Conservation (phyloP, 2,797 vertebrate genomes). For the Hemitrygon akajei region DNA sequence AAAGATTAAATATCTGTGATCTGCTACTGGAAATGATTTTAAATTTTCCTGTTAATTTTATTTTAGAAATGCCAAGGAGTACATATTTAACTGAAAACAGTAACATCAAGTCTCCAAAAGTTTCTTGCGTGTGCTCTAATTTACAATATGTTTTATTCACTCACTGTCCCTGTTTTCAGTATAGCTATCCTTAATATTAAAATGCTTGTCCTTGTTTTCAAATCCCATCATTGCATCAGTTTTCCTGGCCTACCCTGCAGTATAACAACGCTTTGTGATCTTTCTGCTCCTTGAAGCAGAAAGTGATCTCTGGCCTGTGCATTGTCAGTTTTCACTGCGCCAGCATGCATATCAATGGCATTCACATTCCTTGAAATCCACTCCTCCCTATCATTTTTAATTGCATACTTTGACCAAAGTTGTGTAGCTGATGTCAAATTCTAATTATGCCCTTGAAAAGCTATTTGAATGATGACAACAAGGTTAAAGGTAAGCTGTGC, state of each 20-base stretch:
- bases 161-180: background rate
- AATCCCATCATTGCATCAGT: background rate
- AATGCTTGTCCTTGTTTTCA: background rate
- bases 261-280: background rate
- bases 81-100: background rate
- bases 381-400: background rate
- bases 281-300: background rate
- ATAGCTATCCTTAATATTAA: background rate
- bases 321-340: background rate
- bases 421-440: background rate
- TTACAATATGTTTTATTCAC: background rate
- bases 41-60: too few relatives aligned
- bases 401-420: background rate
- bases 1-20: background rate
- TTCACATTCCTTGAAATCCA: background rate
- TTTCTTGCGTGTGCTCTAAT: background rate
- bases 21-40: background rate
- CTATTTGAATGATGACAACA: background rate
- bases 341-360: background rate
- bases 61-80: too few relatives aligned
- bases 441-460: background rate
- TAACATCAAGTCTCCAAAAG: background rate
- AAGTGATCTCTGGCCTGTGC: background rate
- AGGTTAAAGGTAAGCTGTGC: background rate
- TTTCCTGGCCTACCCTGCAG: background rate